Base-by-base conservation (phyloP, 2,888 invertebrate genomes). In the Philereme transversata region DNA sequence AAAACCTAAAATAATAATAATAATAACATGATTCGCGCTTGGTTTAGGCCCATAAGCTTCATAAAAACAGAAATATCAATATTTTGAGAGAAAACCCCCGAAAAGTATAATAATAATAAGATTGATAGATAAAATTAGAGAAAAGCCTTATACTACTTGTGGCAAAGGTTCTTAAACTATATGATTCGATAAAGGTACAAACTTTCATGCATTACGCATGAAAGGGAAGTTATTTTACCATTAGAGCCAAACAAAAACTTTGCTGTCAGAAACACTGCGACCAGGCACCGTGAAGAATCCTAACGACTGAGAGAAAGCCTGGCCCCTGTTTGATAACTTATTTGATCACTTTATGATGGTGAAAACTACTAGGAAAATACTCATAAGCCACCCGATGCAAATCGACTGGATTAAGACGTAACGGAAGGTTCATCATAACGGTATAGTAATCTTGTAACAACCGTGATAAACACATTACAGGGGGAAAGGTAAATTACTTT, bases 321-420 rank as follows among this genome's bases (percentile, higher is more conserved):
- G 57, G 72, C 65, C 63, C 62, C 84, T 79, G 72, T 83, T 81
- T 90, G 88, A 88, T 88, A 85, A 88, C 84, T 87, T 84, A 86
- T 90, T 88, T 90, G 90, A 90, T 90, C 87, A 90, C 89, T 88
- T 90, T 91, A 90, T 90, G 88, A 91, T 90, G 84, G 88, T 83
- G 86, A 86, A 87, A 85, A 88, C 79, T 82, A 82, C 81, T 73
- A 82, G 83, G 84, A 85, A 87, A 87, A 8, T 33, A 46, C 84
- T 83, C 85, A 84, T 88, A 88, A 86, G 82, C 84, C 83, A 75
- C 74, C 70, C 74, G 79, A 87, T 87, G 89, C 88, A 90, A 89
- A 90, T 90, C 79, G 78, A 70, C 65, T 68, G 79, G 81, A 82
- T 84, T 82, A 83, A 82, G 73, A 77, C 71, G 76, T 85, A 84